phyloP scores from a whole-genome alignment of 2,888 invertebrate species.

The Drosophila mulleri region DNA sequence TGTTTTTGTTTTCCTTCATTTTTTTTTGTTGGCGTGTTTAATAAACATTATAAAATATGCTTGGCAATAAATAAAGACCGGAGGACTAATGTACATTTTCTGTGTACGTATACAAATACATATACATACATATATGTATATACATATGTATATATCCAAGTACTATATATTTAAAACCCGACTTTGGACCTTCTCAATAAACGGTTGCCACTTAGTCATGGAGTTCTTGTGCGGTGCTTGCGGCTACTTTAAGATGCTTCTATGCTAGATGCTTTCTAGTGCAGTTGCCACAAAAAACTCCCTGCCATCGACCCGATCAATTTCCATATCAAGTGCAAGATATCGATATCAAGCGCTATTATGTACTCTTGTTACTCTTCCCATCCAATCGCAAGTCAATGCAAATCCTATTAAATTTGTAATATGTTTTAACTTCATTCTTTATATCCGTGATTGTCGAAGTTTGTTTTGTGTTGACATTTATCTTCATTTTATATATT shows the following conservation, averaged over 20 bases:
- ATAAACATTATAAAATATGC: slow-evolving; percentile 48
- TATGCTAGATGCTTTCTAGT: slow-evolving; percentile 23
- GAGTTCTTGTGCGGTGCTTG: slow-evolving; percentile 54
- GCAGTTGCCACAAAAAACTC: slow-evolving; percentile 42
- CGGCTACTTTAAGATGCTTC: slow-evolving; percentile 39
- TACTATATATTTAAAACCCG: slow-evolving; percentile 29
- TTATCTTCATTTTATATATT: slow-evolving; percentile 2
- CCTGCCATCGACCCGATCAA: slow-evolving; percentile 13
- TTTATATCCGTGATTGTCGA: slow-evolving; percentile 75
- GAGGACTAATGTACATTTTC: slow-evolving; percentile 36
- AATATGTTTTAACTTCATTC: slow-evolving; percentile 50
- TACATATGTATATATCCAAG: slow-evolving; percentile 13
- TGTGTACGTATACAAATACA: slow-evolving; percentile 6
- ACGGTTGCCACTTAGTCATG: slow-evolving; percentile 26
- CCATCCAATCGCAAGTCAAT: slow-evolving; percentile 39
- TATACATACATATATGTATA: neutral
- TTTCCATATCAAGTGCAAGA: neutral
- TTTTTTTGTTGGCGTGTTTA: slow-evolving; percentile 29
- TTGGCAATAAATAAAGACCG: slow-evolving; percentile 28
- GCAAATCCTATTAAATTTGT: slow-evolving; percentile 27
- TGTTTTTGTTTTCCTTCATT: slow-evolving; percentile 9
- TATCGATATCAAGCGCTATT: slow-evolving; percentile 3
- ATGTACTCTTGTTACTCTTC: slow-evolving; percentile 6
- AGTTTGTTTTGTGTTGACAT: slow-evolving; percentile 56
- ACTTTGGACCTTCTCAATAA: slow-evolving; percentile 24